phyloP scores from a whole-genome alignment of 2,113 vertebrate genomes.

The Chascanopsetta lugubris region DNA sequence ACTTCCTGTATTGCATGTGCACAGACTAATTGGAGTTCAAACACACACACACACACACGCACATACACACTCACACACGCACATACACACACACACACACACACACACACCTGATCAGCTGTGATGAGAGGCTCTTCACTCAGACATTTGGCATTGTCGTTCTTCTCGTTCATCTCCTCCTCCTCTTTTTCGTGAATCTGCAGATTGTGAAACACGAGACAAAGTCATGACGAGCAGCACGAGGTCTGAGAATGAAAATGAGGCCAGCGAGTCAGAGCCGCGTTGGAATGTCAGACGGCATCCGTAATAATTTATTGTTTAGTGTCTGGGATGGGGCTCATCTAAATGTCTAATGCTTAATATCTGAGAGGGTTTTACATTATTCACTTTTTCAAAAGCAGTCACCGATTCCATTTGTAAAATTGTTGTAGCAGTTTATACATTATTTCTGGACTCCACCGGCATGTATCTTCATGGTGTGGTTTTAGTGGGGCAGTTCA shows the following conservation, averaged over 20 bases:
- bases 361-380: constrained; percentile 22
- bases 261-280: not conserved
- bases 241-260: not conserved
- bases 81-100: not conserved
- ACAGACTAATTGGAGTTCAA: too few species aligned
- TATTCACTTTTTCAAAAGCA: constrained; percentile 5
- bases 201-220: not conserved
- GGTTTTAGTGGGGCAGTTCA: too few species aligned
- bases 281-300: not conserved
- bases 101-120: constrained; percentile 86
- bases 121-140: constrained; percentile 90
- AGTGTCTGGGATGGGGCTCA: not conserved
- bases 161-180: constrained; percentile 93
- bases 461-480: too few species aligned
- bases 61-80: too few species aligned
- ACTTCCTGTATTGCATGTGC: too few species aligned
- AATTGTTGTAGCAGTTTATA: not conserved
- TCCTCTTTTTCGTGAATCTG: constrained; percentile 93
- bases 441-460: too few species aligned
- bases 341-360: not conserved
- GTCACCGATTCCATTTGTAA: not conserved
- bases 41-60: too few species aligned
- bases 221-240: not conserved
- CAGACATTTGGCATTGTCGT: constrained; percentile 88
- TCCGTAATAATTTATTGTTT: not conserved